A percentile compares a stretch with the other conserved stretches of the same genome.
phyloP scores from a whole-genome alignment of 37 sponge, comb jelly and placozoan species.

The Chondrilla cf. caribensis region DNA sequence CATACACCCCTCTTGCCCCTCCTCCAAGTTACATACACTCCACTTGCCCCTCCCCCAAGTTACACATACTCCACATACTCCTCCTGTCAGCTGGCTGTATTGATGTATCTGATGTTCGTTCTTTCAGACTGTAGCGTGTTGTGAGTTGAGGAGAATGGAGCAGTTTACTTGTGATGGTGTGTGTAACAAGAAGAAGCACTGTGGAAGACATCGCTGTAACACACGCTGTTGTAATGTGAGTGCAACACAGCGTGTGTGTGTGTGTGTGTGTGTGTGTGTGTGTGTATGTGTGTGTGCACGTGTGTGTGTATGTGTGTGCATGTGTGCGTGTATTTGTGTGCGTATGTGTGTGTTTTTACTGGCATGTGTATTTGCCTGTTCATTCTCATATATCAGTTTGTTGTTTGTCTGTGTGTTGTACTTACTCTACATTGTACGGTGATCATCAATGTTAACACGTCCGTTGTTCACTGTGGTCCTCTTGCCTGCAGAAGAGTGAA shows the following conservation, averaged over 20 bases:
- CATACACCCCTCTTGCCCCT: no score
- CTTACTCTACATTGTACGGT: no score
- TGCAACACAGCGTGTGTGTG: no score
- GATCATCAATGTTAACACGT: no score
- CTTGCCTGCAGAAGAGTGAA: slow-evolving; percentile 35
- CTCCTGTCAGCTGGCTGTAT: no score
- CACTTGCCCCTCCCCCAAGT: no score
- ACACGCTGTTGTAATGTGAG: slow-evolving; percentile 71
- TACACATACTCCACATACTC: no score
- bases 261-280: not conserved
- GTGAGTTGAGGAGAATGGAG: not conserved
- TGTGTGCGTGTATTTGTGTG: slow-evolving; percentile 1
- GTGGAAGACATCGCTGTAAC: slow-evolving; percentile 87
- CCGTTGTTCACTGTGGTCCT: no score
- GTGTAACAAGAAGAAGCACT: slow-evolving; percentile 78
- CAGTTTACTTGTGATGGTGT: slow-evolving; percentile 54
- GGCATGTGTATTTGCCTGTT: no score
- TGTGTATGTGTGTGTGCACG: slow-evolving; percentile 2
- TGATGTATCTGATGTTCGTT: no score
- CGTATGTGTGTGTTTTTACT: not conserved
- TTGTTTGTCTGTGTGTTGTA: no score
- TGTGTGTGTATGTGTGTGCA: not conserved
- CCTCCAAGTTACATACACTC: no score
- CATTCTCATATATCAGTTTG: not conserved
- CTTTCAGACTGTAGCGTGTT: slow-evolving; percentile 8